These are phyloP conservation scores for Cancer borealis DNA, from an alignment of 2,888 invertebrate genomes.

Conservation along the genomic window DNA sequence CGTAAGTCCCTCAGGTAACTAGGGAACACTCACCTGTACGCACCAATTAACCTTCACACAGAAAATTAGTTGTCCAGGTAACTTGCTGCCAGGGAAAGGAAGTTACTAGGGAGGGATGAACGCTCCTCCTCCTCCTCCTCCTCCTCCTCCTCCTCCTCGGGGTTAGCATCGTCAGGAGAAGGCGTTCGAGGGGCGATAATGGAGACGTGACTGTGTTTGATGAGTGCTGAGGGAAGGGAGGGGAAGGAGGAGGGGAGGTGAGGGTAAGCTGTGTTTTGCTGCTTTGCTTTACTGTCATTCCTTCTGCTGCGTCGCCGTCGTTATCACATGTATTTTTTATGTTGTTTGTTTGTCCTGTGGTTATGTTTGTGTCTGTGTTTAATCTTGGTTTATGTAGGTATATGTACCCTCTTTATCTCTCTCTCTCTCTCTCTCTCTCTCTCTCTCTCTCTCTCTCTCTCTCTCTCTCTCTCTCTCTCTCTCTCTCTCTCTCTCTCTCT, in stretches of 20 bases:
- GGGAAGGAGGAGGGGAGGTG: neutral
- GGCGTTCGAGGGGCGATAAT: neutral
- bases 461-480: too few relatives aligned
- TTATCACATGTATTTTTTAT: neutral
- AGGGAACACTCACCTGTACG: conserved; percentile 26
- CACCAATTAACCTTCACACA: conserved; percentile 43
- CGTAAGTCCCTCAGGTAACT: neutral
- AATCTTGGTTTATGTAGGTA: neutral
- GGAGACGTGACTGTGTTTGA: neutral
- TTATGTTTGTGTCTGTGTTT: neutral
- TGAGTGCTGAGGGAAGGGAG: neutral
- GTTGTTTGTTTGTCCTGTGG: neutral
- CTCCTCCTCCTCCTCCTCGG: conserved; percentile 38
- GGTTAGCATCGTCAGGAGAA: conserved; percentile 20
- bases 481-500: conserved; percentile 17
- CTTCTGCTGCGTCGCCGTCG: neutral
- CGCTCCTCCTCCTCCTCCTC: conserved; percentile 15
- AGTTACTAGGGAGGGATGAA: neutral
- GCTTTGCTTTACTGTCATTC: neutral
- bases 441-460: too few relatives aligned
- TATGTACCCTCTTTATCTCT: neutral
- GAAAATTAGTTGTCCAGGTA: conserved; percentile 30
- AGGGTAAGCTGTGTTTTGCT: neutral
- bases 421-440: too few relatives aligned
- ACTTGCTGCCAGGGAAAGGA: neutral